Conservation (phyloP, 2,888 invertebrate genomes). For the Lithophane ornitopus region DNA sequence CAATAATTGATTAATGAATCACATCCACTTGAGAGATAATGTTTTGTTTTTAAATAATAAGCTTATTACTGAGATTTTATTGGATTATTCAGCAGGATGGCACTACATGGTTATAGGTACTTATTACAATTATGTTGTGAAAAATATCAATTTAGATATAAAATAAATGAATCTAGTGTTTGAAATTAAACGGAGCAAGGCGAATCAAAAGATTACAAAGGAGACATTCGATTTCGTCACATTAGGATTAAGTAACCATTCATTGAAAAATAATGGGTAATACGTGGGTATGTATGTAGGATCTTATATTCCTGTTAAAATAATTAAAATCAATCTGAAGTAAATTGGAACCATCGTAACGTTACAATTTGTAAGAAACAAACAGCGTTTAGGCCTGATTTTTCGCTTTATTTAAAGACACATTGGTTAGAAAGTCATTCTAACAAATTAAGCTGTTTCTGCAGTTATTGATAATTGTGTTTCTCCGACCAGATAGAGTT, state of each 20-base stretch:
- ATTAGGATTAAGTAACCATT: background rate
- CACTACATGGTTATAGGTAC: background rate
- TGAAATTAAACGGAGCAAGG: background rate
- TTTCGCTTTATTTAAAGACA: constrained; percentile 21
- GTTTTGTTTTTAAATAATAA: constrained; percentile 60
- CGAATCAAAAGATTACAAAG: background rate
- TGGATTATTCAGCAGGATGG: constrained; percentile 24
- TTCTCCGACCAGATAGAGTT: constrained; percentile 20
- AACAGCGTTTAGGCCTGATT: constrained; percentile 51
- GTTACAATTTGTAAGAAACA: constrained; percentile 38
- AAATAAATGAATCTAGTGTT: background rate
- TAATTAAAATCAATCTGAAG: constrained; percentile 9
- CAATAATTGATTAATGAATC: constrained; percentile 83
- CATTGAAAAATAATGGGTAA: background rate
- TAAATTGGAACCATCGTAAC: constrained; percentile 20
- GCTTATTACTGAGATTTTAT: constrained; percentile 47
- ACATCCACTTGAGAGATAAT: constrained; percentile 76
- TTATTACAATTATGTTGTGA: background rate
- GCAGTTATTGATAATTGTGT: constrained; percentile 39
- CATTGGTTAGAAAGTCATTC: constrained; percentile 51
- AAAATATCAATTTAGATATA: constrained; percentile 1
- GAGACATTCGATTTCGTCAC: background rate
- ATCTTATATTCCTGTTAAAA: background rate
- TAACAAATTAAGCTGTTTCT: constrained; percentile 40
- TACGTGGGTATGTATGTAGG: background rate